Base-by-base conservation (phyloP, 2,797 vertebrate species). In the Scolopax rusticola region DNA sequence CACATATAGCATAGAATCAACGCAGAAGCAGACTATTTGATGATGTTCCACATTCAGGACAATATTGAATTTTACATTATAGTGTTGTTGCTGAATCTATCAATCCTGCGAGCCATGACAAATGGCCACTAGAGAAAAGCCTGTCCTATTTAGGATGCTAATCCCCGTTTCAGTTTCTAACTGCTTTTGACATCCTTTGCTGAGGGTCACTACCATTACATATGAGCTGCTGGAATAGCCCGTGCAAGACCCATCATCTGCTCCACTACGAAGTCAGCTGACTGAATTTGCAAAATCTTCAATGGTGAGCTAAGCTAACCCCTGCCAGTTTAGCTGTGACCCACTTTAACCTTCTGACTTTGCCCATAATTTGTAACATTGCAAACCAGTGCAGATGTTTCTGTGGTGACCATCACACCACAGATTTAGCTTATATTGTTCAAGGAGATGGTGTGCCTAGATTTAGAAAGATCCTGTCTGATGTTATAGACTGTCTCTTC, bases 81-180 rank as follows among this genome's bases (percentile, higher is more conserved):
- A 59, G 17, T 14, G 4, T 18, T 79, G 77, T 27, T 36, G 12
- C 48, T 82, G 40, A 76, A 84, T 51, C 61, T 74, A 68, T 65
- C 87, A 70, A 16, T 84, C 68, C 51, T 82, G 56, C 0, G 2
- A 74, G 56, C 70, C 75, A 15, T 47, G 76, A 88, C 61, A 88
- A 95, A 90, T 18, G 50, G 38, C 56, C 71, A 40, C 60, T 36
- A 50, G 28, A 76, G 60, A 84, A 90, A 90, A 87, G 64, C 60
- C 68, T 64, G 51, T 59, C 67, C 87, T 95, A 16, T 59, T 95
- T 84, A 87, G 70, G 80, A 84, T 89, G 86, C 60, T 92, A 87
- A 87, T 92, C 74, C 74, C 54, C 63, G 76, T 91, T 94, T 89
- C 54, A 41, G 54, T 67, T 95, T 82, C 77, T 90, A 93, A 91